Evolutionary conservation across 2,888 invertebrate species (phyloP).

Genomic region (Holacanthella duospinosa): DNA sequence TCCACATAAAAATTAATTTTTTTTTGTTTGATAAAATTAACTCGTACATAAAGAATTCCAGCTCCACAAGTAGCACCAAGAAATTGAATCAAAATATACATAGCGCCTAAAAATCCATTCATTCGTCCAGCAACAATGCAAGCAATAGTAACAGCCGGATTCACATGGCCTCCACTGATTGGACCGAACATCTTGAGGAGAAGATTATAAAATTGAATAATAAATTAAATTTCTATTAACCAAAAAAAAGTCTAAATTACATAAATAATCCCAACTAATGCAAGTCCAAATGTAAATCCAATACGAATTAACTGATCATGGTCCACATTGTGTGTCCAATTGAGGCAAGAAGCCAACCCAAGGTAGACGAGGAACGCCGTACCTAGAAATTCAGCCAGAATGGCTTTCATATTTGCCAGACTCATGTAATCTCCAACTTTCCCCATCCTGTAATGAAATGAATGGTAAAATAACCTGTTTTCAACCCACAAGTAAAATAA

Average conservation of each 20-base stretch:
- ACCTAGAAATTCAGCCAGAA: not conserved
- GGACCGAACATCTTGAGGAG: conserved; percentile 2
- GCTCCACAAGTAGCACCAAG: not conserved
- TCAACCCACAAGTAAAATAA: too few relatives aligned
- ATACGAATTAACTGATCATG: not conserved
- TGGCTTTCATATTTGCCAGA: not conserved
- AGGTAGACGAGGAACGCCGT: not conserved
- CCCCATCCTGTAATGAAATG: not conserved
- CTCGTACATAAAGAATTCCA: conserved; percentile 8
- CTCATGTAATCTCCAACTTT: not conserved
- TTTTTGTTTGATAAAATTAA: conserved; percentile 11
- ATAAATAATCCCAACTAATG: not conserved
- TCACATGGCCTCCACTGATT: not conserved
- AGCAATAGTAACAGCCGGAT: not conserved
- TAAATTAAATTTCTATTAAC: not conserved
- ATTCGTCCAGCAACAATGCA: not conserved
- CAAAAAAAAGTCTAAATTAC: not conserved
- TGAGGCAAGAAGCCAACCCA: not conserved
- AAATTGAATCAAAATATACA: not conserved
- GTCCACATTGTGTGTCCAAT: conserved; percentile 1
- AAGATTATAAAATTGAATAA: not conserved
- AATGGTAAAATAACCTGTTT: not conserved
- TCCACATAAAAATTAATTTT: not conserved
- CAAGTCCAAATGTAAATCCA: not conserved
- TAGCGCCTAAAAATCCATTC: not conserved